Percentiles rank a stretch among this genome's conserved stretches.
These are phyloP conservation scores for Phyllotis vaccarum DNA, from an alignment of 2,797 vertebrate genomes.

Conservation along the genomic window DNA sequence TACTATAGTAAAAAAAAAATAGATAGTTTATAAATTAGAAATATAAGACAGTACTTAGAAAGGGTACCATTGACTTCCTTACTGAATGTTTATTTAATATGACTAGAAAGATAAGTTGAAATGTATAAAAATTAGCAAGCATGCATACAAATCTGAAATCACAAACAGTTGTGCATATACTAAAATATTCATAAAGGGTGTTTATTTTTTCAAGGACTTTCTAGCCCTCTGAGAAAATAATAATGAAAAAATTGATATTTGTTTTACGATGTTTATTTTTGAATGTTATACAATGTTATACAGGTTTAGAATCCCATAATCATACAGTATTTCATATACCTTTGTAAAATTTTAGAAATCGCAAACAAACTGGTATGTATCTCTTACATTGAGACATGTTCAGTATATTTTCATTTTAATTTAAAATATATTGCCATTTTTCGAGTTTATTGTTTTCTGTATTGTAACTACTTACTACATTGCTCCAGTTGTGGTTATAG, in stretches of 20 bases:
- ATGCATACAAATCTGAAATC: not conserved
- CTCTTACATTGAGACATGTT: conserved; percentile 20
- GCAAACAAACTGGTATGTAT: not conserved
- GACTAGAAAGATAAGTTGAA: not conserved
- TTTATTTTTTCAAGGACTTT: not conserved
- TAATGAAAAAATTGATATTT: not conserved
- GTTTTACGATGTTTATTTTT: not conserved
- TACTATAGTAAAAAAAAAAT: not conserved
- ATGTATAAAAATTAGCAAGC: not conserved
- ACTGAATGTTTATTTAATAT: conserved; percentile 20
- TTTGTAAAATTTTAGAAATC: conserved; percentile 7
- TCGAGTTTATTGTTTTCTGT: not conserved
- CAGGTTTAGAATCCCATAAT: not conserved
- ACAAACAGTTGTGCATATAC: not conserved
- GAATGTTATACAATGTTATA: not conserved
- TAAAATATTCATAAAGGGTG: not conserved
- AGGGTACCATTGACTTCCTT: not conserved
- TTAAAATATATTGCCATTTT: conserved; percentile 21
- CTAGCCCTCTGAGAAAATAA: not conserved
- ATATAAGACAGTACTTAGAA: not conserved
- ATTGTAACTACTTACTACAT: not conserved
- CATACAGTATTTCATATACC: not conserved
- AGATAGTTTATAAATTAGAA: conserved; percentile 20
- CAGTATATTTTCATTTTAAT: conserved; percentile 39
- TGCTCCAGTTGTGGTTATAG: not conserved